Conservation (phyloP, 2,797 vertebrate species). For the Rhincodon typus region DNA sequence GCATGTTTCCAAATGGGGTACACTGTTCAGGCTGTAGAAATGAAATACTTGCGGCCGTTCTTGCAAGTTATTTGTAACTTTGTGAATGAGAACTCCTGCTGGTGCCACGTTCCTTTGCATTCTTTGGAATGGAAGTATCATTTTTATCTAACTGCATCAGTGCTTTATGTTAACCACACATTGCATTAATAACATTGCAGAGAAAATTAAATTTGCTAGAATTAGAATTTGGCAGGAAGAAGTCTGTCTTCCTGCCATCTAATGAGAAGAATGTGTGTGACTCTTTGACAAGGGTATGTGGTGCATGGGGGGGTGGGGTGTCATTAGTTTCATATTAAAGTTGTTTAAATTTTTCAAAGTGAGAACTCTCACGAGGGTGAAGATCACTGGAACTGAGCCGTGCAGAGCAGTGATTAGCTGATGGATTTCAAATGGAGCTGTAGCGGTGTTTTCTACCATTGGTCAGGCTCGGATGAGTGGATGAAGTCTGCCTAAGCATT, state of each 20-base stretch:
- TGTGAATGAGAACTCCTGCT: neutral
- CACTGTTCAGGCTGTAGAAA: neutral
- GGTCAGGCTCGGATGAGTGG: neutral
- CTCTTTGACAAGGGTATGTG: neutral
- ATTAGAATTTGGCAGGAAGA: conserved; percentile 4
- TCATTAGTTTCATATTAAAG: neutral
- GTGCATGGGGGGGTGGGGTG: neutral
- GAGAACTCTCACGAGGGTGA: neutral
- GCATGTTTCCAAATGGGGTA: neutral
- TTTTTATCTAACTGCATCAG: neutral
- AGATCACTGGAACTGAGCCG: neutral
- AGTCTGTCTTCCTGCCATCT: neutral
- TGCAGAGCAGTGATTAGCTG: neutral
- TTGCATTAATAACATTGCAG: conserved; percentile 24
- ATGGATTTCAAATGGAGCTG: neutral
- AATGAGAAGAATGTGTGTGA: neutral
- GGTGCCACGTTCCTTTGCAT: neutral
- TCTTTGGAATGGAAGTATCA: conserved; percentile 11
- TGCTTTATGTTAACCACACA: conserved; percentile 7
- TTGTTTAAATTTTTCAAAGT: neutral
- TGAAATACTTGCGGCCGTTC: neutral
- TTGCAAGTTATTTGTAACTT: neutral
- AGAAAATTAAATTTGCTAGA: conserved; percentile 9
- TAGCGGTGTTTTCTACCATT: neutral
- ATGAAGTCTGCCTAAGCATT: neutral